Evolutionary conservation across 2,113 vertebrate species (phyloP), one percentile per base, ranked within the genome.

Genomic region (Cathartes aura): DNA sequence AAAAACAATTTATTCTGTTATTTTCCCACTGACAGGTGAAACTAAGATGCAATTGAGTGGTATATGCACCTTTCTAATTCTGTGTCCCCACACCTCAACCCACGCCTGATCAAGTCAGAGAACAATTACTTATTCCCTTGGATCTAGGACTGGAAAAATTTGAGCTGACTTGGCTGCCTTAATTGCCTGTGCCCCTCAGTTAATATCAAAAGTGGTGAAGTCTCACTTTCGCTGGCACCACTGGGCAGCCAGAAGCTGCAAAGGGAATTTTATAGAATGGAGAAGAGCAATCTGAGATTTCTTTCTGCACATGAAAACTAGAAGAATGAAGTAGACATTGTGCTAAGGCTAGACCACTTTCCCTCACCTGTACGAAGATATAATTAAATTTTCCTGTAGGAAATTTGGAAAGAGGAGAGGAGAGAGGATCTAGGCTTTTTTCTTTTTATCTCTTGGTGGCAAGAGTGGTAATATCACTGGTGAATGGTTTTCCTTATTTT

Each of bases 301-400:
- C 30, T 48, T 62, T 63, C 64, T 89, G 9, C 4, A 27, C 9
- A 4, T 47, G 13, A 63, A 40, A 55, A 50, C 27, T 56, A 16
- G 5, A 34, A n/a, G 23, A 36, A 56, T 27, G 38, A 60, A 71
- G 34, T 14, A 52, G 63, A 9, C 29, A 21, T n/a, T 75, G 50
- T 81, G 24, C 11, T 72, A 36, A 62, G 68, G 43, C n/a, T 81
- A n/a, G 21, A 64, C 9, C 4, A 21, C 56, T 64, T 68, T 55
- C 30, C 38, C 8, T 70, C 23, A 55, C 15, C 27, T 72, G 2
- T 53, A 23, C 0, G 0, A 48, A 74, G 15, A 16, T 20, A 45
- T 19, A 63, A 52, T 30, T 67, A 30, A 11, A 8, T 38, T 80
- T 53, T 53, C 55, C 42, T 74, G 16, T 32, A 47, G 19, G n/a